Evolutionary conservation across 2,888 invertebrate species (phyloP).

Genomic region (Conomelus anceps): DNA sequence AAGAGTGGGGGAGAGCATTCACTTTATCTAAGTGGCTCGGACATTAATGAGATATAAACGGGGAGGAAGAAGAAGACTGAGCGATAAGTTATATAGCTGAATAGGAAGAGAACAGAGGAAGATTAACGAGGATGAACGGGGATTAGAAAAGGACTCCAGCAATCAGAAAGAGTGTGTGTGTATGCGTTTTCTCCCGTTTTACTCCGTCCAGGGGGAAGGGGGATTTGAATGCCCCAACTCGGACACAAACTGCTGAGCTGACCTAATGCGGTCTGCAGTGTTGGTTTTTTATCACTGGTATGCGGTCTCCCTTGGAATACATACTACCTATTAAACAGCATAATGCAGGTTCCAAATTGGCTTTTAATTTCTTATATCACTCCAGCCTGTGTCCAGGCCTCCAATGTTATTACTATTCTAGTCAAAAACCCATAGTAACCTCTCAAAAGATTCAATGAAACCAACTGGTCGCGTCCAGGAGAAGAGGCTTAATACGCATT

Average conservation of each 20-base stretch:
- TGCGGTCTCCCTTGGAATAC: not conserved
- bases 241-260: too few relatives aligned
- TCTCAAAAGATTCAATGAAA: not conserved
- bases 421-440: not conserved
- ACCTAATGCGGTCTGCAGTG: not conserved
- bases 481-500: not conserved
- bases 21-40: not conserved
- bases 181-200: too few relatives aligned
- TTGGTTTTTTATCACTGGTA: not conserved
- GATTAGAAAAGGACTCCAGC: not conserved
- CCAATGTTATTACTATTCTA: not conserved
- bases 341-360: not conserved
- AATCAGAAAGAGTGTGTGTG: not conserved
- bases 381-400: not conserved
- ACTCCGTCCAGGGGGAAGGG: not conserved
- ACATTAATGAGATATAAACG: not conserved
- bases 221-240: not conserved
- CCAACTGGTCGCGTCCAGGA: not conserved
- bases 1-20: not conserved
- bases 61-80: not conserved
- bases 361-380: not conserved
- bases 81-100: not conserved
- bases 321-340: not conserved
- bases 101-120: not conserved
- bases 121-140: not conserved